phyloP scores from a whole-genome alignment of 2,113 vertebrate species.

The Corythornis cristatus region DNA sequence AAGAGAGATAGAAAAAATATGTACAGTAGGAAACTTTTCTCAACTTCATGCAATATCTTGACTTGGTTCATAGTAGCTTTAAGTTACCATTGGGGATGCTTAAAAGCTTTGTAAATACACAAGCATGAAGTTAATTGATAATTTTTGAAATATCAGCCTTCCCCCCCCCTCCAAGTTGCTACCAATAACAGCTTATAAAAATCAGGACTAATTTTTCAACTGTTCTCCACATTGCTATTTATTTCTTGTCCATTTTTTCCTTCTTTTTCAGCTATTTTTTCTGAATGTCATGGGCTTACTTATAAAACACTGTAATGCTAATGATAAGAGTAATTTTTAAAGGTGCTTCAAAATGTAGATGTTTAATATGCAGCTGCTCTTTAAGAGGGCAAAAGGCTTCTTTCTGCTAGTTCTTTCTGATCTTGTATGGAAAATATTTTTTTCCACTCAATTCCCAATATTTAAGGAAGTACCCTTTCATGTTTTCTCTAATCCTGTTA shows the following conservation, averaged over 20 bases:
- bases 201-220: conserved; percentile 8
- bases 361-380: conserved; percentile 47
- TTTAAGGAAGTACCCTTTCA: conserved; percentile 6
- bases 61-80: background rate
- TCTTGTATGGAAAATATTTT: background rate
- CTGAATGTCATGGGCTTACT: background rate
- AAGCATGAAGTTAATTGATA: background rate
- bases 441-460: background rate
- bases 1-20: background rate
- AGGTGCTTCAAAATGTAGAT: background rate
- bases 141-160: background rate
- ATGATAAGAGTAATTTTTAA: conserved; percentile 11
- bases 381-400: conserved; percentile 44
- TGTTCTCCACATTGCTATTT: background rate
- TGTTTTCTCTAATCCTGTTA: conserved; percentile 21
- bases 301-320: conserved; percentile 10
- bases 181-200: background rate
- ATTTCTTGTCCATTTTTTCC: background rate
- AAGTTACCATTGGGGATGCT: background rate
- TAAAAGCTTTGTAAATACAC: conserved; percentile 4
- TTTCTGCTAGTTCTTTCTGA: background rate
- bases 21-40: background rate
- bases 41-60: background rate
- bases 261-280: background rate
- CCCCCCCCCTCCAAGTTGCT: background rate